Base-by-base conservation (phyloP, 2,888 invertebrate genomes). In the Xestoiulus laeticollis region DNA sequence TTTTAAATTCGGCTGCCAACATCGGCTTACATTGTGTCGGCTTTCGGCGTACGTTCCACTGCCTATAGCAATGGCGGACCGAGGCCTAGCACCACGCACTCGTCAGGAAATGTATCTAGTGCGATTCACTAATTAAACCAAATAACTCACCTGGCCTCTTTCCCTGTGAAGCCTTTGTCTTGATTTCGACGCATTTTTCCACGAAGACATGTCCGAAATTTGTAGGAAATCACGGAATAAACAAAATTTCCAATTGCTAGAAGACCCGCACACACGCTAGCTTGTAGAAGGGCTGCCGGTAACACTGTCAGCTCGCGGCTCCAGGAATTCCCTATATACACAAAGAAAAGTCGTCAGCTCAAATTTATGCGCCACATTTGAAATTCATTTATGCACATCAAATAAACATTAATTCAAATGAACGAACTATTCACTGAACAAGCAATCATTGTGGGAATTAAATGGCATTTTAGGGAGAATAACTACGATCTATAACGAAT, bases 141-240 rank as follows among this genome's bases (percentile, higher is more conserved):
- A 26, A 19, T 33, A 59, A 84, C 88, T 88, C 84, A 88, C 88
- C 88, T 88, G 88, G 53, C 88, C 84, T 84, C 88, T 85, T 32
- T 88, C 88, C 48, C 78, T 86, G 38, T 88, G 88, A 68, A 84
- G 78, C 82, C 88, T 83, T 26, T 83, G 84, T 30, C 78, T 48
- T 22, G 86, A 53, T 48, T 88, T 88, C 22, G 86, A 53, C 33
- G 87, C 88, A n/a, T 88, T 88, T n/a, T 88, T 88, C 82, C 86
- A 86, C 83, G 88, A 87, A 44, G 87, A 87, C 88, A 88, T 88
- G 19, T 43, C 16, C 16, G 78, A 78, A 78, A 85, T 33, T n/a
- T 38, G 33, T 43, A n/a, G 12, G 26, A 68, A 68, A 68, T 68
- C 68, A 68, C 68, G 10, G 68, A 68, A 26, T 68, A 22, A 68